Evolutionary conservation across 2,888 invertebrate genomes (phyloP), one percentile per base, ranked within the genome.

Genomic region (Eudemis profundana): DNA sequence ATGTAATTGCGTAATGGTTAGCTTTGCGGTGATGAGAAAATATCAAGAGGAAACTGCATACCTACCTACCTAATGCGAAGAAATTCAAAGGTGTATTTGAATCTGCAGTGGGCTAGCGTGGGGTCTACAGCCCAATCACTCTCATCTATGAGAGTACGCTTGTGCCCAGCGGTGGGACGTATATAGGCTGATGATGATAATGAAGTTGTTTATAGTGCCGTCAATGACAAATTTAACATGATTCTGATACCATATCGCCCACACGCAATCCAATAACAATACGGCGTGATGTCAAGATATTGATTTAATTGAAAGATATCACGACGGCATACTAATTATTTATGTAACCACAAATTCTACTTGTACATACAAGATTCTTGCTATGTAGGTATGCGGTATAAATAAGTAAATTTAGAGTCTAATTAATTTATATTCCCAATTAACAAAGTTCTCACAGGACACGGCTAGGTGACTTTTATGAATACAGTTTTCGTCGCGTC

Each of bases 401-500:
- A 29, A 14, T 47, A 12, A n/a, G n/a, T 8, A 47, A 56, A 40
- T 56, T 40, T 33, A 29, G 56, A 14, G 36, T 7, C 10, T 47
- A 33, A 57, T 50, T 49, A 63, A 57, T 57, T 23, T 57, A 50
- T 40, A 23, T 29, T 17, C 23, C 33, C 14, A 54, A 63, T 63
- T 38, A 57, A 49, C 29, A 12, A 29, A 15, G 14, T 29, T 21
- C 47, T 57, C 17, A 63, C 33, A 38, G 29, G 19, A 38, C 47
- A 49, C 47, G 33, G 33, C 40, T 15, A 14, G 36, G 40, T 56
- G 49, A 42, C 40, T 51, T 61, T 61, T 61, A 61, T 61, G 49
- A 63, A 42, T 63, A 42, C 49, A 56, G 42, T 42, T 47, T 56
- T 57, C 56, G 14, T 40, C 29, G 14, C 33, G 47, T 38, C 29